These are phyloP conservation scores for Formicarius rufipectus DNA, from an alignment of 2,113 vertebrate species.

Conservation along the genomic window DNA sequence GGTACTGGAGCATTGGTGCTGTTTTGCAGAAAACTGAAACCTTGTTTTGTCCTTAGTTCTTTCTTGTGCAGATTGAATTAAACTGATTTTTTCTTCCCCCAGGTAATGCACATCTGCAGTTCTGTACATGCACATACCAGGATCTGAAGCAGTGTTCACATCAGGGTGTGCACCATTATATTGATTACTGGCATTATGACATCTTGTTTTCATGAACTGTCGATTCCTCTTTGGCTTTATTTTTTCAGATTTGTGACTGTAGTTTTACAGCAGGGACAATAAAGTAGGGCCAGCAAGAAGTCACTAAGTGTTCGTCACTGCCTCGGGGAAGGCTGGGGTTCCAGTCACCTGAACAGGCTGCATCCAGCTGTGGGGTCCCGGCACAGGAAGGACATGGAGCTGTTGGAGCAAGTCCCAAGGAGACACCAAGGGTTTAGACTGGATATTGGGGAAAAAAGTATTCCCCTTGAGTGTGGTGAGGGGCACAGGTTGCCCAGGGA, in stretches of 20 bases:
- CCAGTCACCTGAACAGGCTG: background rate
- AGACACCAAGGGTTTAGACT: background rate
- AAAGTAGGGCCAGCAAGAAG: background rate
- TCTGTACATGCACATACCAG: accelerated
- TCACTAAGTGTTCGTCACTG: background rate
- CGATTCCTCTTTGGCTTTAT: background rate
- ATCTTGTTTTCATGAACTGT: background rate
- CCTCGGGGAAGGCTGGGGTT: background rate
- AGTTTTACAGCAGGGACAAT: background rate
- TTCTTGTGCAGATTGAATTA: background rate
- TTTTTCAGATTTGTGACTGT: background rate
- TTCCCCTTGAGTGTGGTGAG: background rate
- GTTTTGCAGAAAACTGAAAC: background rate
- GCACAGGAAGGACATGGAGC: background rate
- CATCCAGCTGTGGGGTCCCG: background rate
- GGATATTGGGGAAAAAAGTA: background rate
- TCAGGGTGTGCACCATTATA: background rate
- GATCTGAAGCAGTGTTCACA: background rate
- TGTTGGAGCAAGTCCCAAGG: background rate
- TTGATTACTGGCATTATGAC: background rate
- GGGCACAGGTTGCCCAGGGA: background rate
- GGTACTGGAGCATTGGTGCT: background rate
- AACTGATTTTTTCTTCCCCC: background rate
- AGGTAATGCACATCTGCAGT: background rate
- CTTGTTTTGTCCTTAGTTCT: background rate